A percentile compares a stretch with the other conserved stretches of the same genome.
Conservation (phyloP, 2,888 invertebrate species). For the Polylopha cassiicola region DNA sequence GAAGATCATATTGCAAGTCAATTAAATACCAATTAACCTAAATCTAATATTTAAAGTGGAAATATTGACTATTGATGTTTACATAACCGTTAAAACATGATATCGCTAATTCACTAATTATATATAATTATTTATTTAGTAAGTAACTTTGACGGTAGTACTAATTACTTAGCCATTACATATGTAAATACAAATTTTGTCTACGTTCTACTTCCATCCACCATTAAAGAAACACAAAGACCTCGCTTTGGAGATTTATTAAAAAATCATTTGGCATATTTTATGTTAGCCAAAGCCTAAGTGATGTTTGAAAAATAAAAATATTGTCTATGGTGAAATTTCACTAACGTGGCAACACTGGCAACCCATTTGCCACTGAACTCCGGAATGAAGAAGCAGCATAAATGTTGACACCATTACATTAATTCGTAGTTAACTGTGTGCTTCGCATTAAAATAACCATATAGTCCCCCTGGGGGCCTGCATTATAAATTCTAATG, state of each 20-base stretch:
- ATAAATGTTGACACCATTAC: constrained; percentile 20
- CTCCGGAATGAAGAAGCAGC: constrained; percentile 15
- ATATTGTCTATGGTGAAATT: not conserved
- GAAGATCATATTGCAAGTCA: not conserved
- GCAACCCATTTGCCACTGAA: constrained; percentile 12
- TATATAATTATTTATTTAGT: constrained; percentile 7
- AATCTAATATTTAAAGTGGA: constrained; percentile 6
- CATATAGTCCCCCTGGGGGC: constrained; percentile 8
- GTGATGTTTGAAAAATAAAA: not conserved
- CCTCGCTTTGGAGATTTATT: too few relatives aligned
- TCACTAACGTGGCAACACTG: too few relatives aligned
- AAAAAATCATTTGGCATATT: too few relatives aligned
- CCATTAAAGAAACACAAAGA: too few relatives aligned
- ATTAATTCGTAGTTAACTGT: constrained; percentile 21
- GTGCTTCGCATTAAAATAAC: constrained; percentile 18
- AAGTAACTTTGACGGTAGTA: not conserved
- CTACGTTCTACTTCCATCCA: too few relatives aligned
- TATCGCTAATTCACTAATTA: constrained; percentile 13
- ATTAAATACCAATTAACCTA: constrained; percentile 8
- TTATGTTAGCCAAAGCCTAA: too few relatives aligned
- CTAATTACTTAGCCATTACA: constrained; percentile 8
- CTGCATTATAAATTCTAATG: constrained; percentile 19
- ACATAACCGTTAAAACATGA: constrained; percentile 10
- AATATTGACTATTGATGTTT: constrained; percentile 8
- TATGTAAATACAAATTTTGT: too few relatives aligned